Evolutionary conservation across 2,797 vertebrate species (phyloP).

Genomic region (Cossypha heuglini): DNA sequence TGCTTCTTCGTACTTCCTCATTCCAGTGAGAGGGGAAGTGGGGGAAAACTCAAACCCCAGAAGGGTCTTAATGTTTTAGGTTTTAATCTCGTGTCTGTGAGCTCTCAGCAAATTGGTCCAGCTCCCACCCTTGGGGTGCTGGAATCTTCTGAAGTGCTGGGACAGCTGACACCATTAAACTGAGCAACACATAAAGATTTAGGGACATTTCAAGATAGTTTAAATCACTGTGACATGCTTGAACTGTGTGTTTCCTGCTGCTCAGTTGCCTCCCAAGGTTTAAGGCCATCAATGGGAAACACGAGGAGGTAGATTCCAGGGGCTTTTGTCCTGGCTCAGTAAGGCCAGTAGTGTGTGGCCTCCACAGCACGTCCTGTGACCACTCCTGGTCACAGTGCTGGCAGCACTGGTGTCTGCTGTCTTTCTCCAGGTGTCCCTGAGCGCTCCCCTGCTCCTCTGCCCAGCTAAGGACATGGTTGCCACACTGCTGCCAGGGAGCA

Average conservation of each 20-base stretch:
- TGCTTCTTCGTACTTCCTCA: constrained; percentile 31
- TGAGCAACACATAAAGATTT: background rate
- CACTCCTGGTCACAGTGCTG: background rate
- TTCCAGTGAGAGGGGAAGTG: background rate
- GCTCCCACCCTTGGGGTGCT: background rate
- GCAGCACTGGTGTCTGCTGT: background rate
- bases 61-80: constrained; percentile 5
- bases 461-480: background rate
- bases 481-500: rapidly evolving
- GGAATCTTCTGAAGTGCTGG: background rate
- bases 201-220: background rate
- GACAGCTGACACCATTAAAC: background rate
- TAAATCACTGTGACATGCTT: background rate
- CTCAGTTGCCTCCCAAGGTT: background rate
- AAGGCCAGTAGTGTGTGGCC: background rate
- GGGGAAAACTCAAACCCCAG: constrained; percentile 29
- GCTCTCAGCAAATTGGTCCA: background rate
- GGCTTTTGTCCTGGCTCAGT: background rate
- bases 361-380: background rate
- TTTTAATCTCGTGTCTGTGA: background rate
- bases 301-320: background rate
- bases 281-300: background rate
- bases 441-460: rapidly evolving
- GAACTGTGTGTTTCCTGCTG: background rate
- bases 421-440: background rate